Evolutionary conservation across 2,888 invertebrate genomes (phyloP).

Genomic region (Chromoteleia sp.): DNA sequence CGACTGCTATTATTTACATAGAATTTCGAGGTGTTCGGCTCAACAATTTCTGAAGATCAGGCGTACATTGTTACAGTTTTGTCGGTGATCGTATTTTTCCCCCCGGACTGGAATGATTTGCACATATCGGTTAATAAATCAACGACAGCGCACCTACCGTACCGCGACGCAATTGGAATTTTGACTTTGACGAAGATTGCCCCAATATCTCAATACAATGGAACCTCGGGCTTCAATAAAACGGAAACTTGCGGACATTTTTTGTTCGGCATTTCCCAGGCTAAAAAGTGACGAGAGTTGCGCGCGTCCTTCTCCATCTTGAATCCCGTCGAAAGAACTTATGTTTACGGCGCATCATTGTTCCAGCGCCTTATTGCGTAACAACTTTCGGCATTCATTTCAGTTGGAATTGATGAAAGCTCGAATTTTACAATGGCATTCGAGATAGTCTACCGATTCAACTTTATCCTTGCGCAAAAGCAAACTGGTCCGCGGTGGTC

Average conservation of each 20-base stretch:
- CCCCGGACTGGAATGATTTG: constrained; percentile 79
- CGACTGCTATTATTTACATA: constrained; percentile 80
- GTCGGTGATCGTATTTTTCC: constrained; percentile 71
- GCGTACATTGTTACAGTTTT: constrained; percentile 78
- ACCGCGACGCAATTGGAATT: constrained; percentile 56
- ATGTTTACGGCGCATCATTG: neutral
- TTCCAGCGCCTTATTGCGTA: neutral
- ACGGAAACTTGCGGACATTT: constrained; percentile 18
- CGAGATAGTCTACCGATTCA: constrained; percentile 10
- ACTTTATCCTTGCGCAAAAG: constrained; percentile 38
- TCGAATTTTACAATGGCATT: constrained; percentile 32
- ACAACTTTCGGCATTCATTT: neutral
- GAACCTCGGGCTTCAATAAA: constrained; percentile 16
- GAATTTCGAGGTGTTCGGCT: constrained; percentile 64
- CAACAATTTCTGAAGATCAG: constrained; percentile 76
- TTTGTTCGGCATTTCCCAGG: neutral
- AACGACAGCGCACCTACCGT: constrained; percentile 64
- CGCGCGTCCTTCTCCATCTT: neutral
- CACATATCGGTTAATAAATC: constrained; percentile 82
- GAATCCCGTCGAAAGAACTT: neutral
- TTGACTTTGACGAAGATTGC: constrained; percentile 63
- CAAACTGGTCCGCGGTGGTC: constrained; percentile 42
- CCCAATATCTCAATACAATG: constrained; percentile 49
- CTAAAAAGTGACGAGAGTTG: too few relatives aligned
- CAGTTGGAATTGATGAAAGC: constrained; percentile 19